Conservation (phyloP, 2,113 vertebrate genomes). For the Pollimyrus isidori region DNA sequence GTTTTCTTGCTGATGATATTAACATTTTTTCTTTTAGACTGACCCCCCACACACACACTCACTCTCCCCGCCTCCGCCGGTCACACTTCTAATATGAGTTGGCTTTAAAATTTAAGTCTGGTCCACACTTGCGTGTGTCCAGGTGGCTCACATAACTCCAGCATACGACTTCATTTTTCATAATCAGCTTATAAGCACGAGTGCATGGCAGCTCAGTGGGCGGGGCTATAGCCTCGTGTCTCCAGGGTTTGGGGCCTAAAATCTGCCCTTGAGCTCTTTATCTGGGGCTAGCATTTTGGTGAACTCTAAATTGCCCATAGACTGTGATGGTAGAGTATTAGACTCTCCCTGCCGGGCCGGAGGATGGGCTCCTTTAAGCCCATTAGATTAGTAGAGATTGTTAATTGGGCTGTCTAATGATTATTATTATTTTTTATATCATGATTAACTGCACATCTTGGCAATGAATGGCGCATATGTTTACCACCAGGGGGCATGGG, state of each 20-base stretch:
- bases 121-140: slow-evolving; percentile 19
- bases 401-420: background rate
- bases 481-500: background rate
- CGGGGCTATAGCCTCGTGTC: background rate
- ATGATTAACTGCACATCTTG: background rate
- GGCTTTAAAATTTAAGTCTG: slow-evolving; percentile 22
- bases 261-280: background rate
- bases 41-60: background rate
- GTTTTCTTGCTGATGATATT: background rate
- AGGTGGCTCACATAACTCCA: slow-evolving; percentile 27
- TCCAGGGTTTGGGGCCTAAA: background rate
- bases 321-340: background rate
- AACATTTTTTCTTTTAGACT: background rate
- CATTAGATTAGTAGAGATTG: background rate
- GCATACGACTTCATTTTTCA: slow-evolving; percentile 43
- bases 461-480: background rate
- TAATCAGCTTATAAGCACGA: slow-evolving; percentile 40
- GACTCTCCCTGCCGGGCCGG: no score
- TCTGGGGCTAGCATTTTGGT: background rate
- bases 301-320: background rate
- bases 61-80: no score
- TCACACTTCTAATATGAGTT: background rate
- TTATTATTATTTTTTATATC: background rate
- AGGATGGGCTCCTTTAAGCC: no score
- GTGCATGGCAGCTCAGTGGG: slow-evolving; percentile 27